Percentiles rank a stretch among this genome's conserved stretches.
Conservation (phyloP, 2,888 invertebrate genomes). For the Drosophila setosimentum region DNA sequence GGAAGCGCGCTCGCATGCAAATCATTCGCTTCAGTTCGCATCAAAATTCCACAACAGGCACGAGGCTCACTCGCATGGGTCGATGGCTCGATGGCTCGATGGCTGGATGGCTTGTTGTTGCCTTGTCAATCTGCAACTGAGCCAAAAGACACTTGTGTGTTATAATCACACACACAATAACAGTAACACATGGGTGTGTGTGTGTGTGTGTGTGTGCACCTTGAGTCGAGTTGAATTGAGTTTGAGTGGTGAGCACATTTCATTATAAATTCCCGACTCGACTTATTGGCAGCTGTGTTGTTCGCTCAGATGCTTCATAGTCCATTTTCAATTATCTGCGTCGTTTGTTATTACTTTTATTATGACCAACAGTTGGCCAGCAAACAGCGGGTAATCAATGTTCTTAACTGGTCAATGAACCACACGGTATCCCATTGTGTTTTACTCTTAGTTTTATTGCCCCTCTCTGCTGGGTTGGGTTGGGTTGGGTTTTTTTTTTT, state of each 20-base stretch:
- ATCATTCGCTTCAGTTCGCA: constrained; percentile 74
- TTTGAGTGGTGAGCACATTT: constrained; percentile 46
- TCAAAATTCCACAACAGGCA: constrained; percentile 68
- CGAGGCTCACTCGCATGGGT: constrained; percentile 43
- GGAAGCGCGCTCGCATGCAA: constrained; percentile 74
- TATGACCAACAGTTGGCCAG: constrained; percentile 57
- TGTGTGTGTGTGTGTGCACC: constrained; percentile 40
- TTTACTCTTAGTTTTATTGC: constrained; percentile 52
- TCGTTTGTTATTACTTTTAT: constrained; percentile 81
- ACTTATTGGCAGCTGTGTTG: constrained; percentile 50
- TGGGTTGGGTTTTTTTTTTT: neutral
- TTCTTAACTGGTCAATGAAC: constrained; percentile 82
- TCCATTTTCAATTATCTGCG: constrained; percentile 80
- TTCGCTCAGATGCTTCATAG: constrained; percentile 63
- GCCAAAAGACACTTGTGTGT: constrained; percentile 35
- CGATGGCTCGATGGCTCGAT: constrained; percentile 42
- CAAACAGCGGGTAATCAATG: constrained; percentile 75
- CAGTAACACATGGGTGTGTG: neutral
- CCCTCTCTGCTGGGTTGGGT: constrained; percentile 16
- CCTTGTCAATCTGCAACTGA: constrained; percentile 70
- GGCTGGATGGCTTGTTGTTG: constrained; percentile 33
- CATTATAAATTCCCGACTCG: constrained; percentile 67
- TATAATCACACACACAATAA: constrained; percentile 16
- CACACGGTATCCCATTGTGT: constrained; percentile 54
- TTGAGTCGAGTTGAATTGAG: constrained; percentile 32